phyloP scores from a whole-genome alignment of 2,113 vertebrate species.

The Rhineura floridana region DNA sequence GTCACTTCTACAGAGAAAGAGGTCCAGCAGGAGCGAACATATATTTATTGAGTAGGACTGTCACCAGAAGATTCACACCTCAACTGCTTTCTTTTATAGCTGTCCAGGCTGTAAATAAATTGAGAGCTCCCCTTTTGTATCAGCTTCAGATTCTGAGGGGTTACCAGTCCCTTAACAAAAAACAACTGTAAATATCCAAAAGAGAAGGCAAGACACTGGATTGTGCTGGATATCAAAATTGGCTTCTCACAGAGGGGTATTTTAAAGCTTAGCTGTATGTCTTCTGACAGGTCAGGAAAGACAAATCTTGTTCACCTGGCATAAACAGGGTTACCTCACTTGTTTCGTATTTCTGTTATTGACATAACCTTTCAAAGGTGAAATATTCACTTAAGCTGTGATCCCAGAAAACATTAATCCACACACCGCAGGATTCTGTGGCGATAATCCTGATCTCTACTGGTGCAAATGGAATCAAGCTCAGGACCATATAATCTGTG shows the following conservation, averaged over 20 bases:
- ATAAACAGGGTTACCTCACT: constrained; percentile 37
- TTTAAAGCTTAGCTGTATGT: constrained; percentile 27
- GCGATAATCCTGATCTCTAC: constrained; percentile 32
- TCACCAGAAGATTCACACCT: constrained; percentile 47
- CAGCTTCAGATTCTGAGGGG: constrained; percentile 32
- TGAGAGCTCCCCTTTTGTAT: constrained; percentile 42
- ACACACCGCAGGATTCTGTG: constrained; percentile 23
- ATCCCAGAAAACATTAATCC: constrained; percentile 52
- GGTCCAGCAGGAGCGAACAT: constrained; percentile 52
- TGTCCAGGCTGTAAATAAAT: constrained; percentile 40
- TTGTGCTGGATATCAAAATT: constrained; percentile 27
- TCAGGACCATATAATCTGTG: not conserved
- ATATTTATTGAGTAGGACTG: constrained; percentile 35
- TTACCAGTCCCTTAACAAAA: constrained; percentile 21
- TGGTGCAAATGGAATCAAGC: constrained; percentile 10
- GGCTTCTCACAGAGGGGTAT: constrained; percentile 26
- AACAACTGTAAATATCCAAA: constrained; percentile 24
- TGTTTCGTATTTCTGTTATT: constrained; percentile 43
- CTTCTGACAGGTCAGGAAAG: constrained; percentile 9
- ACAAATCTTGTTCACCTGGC: constrained; percentile 4
- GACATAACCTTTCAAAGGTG: constrained; percentile 50
- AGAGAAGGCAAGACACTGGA: constrained; percentile 2
- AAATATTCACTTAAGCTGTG: constrained; percentile 45
- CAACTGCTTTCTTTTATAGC: constrained; percentile 44
- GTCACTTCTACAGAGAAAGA: constrained; percentile 51